Base-by-base conservation (phyloP, 2,888 invertebrate genomes). In the Microctonus brassicae region DNA sequence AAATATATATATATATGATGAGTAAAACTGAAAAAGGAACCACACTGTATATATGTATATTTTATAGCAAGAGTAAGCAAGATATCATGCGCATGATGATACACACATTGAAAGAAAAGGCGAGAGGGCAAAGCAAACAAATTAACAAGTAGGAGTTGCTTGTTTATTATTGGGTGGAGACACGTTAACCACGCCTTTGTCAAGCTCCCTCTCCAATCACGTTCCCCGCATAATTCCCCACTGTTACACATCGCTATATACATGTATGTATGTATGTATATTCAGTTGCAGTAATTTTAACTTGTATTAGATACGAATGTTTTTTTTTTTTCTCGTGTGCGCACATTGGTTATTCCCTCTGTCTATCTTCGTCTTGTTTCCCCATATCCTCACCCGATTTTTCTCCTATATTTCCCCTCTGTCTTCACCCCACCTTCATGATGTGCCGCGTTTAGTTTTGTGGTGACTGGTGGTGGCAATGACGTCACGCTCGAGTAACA, bases 121-220 rank as follows among this genome's bases (percentile, higher is more conserved):
- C 66, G 55, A 74, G 79, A 76, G 78, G 78, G 77, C 79, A 84
- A 83, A 83, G 83, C 84, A 85, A 85, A 85, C 84, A 85, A 86
- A 85, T 86, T 86, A 86, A 86, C 82, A 77, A 77, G 82, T 81
- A 79, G 77, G 82, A 80, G 82, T 81, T 75, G 82, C 83, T 85
- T 85, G 86, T 85, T 86, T 85, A 85, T 86, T 84, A 82, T 84
- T 85, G 86, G 86, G 83, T 85, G 86, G 86, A 82, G 79, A 83
- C 81, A 79, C 77, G 78, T 72, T 79, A 83, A 84, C 85, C 85
- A 85, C 87, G 86, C 87, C 87, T 86, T 83, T 82, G 83, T 84
- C 82, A 83, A 84, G 83, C 78, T 81, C 80, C 80, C 81, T 83
- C 82, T 81, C 86, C 85, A 84, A 86, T 83, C 76, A 78, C 77